Base-by-base conservation (phyloP, 2,888 invertebrate species). In the Watsonalla binaria region DNA sequence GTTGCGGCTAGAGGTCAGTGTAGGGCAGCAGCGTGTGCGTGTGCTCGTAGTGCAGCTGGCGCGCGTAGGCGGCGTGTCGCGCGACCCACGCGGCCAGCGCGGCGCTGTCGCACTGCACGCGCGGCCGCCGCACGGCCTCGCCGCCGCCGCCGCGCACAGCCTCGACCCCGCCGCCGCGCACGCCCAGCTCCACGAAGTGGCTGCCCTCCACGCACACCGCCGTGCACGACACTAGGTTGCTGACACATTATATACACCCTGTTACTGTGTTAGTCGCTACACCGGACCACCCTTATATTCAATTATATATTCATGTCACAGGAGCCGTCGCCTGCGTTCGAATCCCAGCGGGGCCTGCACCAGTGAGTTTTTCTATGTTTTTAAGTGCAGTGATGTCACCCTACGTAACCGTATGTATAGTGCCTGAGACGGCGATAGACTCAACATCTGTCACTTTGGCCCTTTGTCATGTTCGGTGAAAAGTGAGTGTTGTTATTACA, bases 31-130 rank as follows among this genome's bases (percentile, higher is more conserved):
- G 90, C 53, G 96, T 96, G 77, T 96, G 94, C 72, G 93, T 92
- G 60, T 94, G 92, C 88, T 98, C 97, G 78, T 96, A 94, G 85
- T 95, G 95, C 76, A 97, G 93, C 72, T 94, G 94, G 81, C 96
- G 95, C 54, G 98, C 98, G 84, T 96, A 96, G 74, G 96, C 97
- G 61, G 98, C 96, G 92, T 97, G 95, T 64, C 95, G 94, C 34
- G 94, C 93, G 62, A 94, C 93, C 88, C 93, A 92, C 61, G 92
- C 92, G 14, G 96, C 95, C 61, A 95, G 92, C 63, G 92, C 92
- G 56, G 92, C 92, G 60, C 92, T 92, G 82, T 96, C 95, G 80
- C 96, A 96, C 72, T 95, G 92, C 63, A 97, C 95, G 79, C 94
- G 93, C 46, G 96, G 96, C 62, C 94, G 92, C 69, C 94, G 94